Base-by-base conservation (phyloP, 2,113 vertebrate genomes). In the Verasper variegatus region DNA sequence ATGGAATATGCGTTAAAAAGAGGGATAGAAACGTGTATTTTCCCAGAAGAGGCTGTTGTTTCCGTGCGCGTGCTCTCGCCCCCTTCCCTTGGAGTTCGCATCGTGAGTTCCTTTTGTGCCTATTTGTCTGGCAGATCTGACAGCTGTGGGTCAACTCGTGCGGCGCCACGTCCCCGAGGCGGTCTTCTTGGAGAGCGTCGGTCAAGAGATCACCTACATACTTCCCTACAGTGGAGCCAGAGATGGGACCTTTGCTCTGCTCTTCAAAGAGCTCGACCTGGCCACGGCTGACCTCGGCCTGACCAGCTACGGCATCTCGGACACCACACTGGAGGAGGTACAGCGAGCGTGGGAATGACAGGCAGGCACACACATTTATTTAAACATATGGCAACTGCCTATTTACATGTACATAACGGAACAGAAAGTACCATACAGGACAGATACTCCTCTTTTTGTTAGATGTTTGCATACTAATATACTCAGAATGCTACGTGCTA, bases 301-400 rank as follows among this genome's bases (percentile, higher is more conserved):
- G 90, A 98, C 95, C 59, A 99, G 97, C 92, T 99, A 99, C 0
- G 98, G 98, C 70, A 97, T 99, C 86, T 97, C 98, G 4, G 98
- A 99, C 95, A 98, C 98, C 1, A 98, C 96, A 0, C 90, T 99
- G 81, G 98, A 99, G 78, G 98, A 99, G 94, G 98, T 99, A 86
- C n/a, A 8, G 18, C 23, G 71, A 83, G 76, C 47, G 87, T 75
- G 55, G 37, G 57, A 51, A 17, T 10, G 31, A 31, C 5, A 47
- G 24, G 20, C 61, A 40, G 8, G 27, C 60, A 45, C 31, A 59
- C n/a, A 65, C 62, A 49, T 6, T 67, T 18, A 35, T 35, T 31
- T 20, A 59, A 1, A 14, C 31, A 31, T 31, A 31, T 7, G 6
- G 6, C 31, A 31, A 31, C 31, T 31, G 6, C 6, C 31, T 31